phyloP scores from a whole-genome alignment of 2,797 vertebrate genomes.

The Moxostoma hubbsi region DNA sequence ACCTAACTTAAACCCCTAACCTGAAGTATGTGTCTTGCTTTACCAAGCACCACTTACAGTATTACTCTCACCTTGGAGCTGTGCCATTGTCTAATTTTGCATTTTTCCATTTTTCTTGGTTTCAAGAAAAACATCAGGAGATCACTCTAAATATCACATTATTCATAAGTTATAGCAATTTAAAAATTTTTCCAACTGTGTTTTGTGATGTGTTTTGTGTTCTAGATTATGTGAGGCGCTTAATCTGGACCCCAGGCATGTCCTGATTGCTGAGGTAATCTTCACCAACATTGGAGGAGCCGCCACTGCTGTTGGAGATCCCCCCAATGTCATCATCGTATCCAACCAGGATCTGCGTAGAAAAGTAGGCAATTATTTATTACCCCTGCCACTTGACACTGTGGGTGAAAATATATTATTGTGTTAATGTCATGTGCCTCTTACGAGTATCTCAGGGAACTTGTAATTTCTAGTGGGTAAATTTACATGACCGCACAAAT shows the following conservation, averaged over 20 bases:
- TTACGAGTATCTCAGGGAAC: conserved; percentile 46
- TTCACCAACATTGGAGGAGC: conserved; percentile 99
- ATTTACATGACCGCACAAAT: conserved; percentile 19
- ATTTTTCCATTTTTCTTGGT: no score
- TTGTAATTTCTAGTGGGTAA: conserved; percentile 14
- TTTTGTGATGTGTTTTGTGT: not conserved
- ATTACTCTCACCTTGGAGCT: no score
- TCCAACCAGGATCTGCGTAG: conserved; percentile 92
- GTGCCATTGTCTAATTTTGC: no score
- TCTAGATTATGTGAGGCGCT: conserved; percentile 95
- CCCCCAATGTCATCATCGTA: conserved; percentile 97
- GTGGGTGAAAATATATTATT: conserved; percentile 11
- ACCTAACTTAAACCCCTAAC: no score
- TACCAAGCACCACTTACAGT: no score
- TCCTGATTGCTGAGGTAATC: conserved; percentile 97
- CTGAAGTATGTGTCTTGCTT: no score
- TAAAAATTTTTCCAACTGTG: no score
- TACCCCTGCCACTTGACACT: not conserved
- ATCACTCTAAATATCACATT: no score
- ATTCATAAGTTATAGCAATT: no score
- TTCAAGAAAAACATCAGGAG: no score
- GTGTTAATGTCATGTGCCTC: conserved; percentile 26
- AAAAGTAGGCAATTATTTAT: conserved; percentile 77
- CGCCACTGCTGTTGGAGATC: conserved; percentile 96
- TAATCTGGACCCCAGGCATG: conserved; percentile 96